Percentiles rank a stretch among this genome's conserved stretches.
These are phyloP conservation scores for Lepetodrilus schrolli DNA, from an alignment of 2,888 invertebrate species.

Conservation along the genomic window DNA sequence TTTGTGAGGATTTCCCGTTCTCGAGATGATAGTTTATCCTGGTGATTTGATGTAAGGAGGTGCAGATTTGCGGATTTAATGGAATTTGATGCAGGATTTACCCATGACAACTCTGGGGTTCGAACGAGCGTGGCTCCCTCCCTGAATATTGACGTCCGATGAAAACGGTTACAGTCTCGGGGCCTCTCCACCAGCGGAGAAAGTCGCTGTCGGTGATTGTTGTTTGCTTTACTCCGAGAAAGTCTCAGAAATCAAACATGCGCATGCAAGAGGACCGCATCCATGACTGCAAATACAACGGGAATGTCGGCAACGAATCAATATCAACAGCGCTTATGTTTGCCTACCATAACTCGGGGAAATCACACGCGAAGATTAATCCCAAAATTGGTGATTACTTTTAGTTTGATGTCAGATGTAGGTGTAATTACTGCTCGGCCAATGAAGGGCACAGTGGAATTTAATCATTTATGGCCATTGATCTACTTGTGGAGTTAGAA, in stretches of 20 bases:
- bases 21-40: conserved; percentile 19
- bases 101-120: conserved; percentile 8
- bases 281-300: conserved; percentile 3
- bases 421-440: conserved; percentile 25
- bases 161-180: not conserved
- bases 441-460: not conserved
- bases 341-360: conserved; percentile 18
- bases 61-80: conserved; percentile 20
- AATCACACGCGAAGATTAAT: conserved; percentile 15
- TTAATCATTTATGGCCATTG: conserved; percentile 24
- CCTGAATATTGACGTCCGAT: not conserved
- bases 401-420: not conserved
- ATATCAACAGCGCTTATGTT: conserved; percentile 28
- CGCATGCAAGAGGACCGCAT: conserved; percentile 19
- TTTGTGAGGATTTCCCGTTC: conserved; percentile 14
- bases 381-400: conserved; percentile 1
- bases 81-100: conserved; percentile 26
- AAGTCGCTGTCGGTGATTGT: conserved; percentile 18
- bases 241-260: conserved; percentile 26
- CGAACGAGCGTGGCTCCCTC: not conserved
- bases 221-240: conserved; percentile 19
- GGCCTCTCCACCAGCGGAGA: not conserved
- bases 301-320: conserved; percentile 12
- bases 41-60: not conserved
- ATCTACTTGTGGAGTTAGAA: not conserved